Conservation (phyloP, 1,140 invertebrate species). For the Onthophagus taurus region DNA sequence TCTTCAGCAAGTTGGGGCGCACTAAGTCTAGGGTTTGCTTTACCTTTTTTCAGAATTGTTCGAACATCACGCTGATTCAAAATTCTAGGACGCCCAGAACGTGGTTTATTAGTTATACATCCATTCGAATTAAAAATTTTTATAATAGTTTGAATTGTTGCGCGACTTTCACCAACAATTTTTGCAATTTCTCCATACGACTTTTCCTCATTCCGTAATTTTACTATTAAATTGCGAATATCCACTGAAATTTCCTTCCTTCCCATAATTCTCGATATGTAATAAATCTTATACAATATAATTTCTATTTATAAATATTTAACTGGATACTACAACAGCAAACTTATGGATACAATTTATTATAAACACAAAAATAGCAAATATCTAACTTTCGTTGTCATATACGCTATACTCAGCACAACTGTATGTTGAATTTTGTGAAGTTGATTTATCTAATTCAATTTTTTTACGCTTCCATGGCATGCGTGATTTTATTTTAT, state of each 20-base stretch:
- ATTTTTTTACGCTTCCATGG: not conserved
- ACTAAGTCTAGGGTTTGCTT: constrained; percentile 10
- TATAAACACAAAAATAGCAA: too few species aligned
- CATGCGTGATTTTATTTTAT: not conserved
- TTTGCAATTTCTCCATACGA: constrained; percentile 11
- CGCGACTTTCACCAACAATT: constrained; percentile 5
- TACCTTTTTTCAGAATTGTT: not conserved
- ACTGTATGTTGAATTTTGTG: not conserved
- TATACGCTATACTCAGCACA: not conserved
- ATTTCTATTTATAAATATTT: not conserved
- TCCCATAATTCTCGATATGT: not conserved
- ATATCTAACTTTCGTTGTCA: too few species aligned
- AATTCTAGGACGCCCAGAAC: constrained; percentile 4
- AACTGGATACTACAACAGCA: not conserved
- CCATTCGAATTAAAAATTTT: constrained; percentile 2
- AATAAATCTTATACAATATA: not conserved
- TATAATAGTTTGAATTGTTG: constrained; percentile 3
- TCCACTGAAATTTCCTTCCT: constrained; percentile 7
- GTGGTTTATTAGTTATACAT: constrained; percentile 6
- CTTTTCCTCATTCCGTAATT: constrained; percentile 8
- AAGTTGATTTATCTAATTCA: not conserved
- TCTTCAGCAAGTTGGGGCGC: constrained; percentile 9
- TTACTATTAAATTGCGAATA: constrained; percentile 8
- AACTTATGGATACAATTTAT: not conserved
- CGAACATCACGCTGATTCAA: not conserved